Percentiles rank a stretch among this genome's conserved stretches.
Evolutionary conservation across 2,113 vertebrate genomes (phyloP).

Genomic region (Naja naja): DNA sequence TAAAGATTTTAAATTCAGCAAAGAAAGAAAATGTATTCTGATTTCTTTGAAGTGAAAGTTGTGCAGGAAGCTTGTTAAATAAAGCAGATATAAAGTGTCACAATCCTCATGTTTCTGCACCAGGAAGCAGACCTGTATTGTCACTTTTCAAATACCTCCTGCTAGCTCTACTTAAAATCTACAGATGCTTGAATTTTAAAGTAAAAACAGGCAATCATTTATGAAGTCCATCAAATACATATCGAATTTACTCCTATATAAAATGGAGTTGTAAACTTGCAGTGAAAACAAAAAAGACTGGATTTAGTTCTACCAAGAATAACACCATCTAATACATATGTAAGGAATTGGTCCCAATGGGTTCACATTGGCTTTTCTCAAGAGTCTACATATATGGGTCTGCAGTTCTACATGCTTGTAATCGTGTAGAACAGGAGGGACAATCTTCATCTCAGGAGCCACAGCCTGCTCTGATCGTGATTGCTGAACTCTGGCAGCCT

Average conservation of each 20-base stretch:
- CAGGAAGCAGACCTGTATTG: not conserved
- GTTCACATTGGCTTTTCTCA: not conserved
- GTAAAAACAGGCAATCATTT: not conserved
- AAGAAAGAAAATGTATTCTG: slow-evolving; percentile 3
- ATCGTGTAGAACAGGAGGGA: not conserved
- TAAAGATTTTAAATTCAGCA: not conserved
- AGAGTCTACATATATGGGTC: not conserved
- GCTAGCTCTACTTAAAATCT: not conserved
- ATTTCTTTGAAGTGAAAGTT: not conserved
- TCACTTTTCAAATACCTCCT: not conserved
- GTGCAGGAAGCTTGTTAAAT: not conserved
- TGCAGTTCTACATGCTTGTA: not conserved
- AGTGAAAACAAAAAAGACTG: not conserved
- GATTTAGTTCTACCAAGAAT: not conserved
- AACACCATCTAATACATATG: not conserved
- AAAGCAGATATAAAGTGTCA: not conserved
- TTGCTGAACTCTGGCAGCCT: not conserved
- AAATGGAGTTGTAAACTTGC: not conserved
- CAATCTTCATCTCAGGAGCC: not conserved
- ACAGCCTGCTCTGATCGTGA: not conserved
- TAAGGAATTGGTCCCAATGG: not conserved
- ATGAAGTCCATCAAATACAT: not conserved
- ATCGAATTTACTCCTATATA: not conserved
- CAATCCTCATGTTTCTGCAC: no score
- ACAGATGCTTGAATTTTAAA: not conserved